Percentiles rank a stretch among this genome's conserved stretches.
Evolutionary conservation across 2,888 invertebrate species (phyloP).

Genomic region (Hirtodrosophila histrioides): DNA sequence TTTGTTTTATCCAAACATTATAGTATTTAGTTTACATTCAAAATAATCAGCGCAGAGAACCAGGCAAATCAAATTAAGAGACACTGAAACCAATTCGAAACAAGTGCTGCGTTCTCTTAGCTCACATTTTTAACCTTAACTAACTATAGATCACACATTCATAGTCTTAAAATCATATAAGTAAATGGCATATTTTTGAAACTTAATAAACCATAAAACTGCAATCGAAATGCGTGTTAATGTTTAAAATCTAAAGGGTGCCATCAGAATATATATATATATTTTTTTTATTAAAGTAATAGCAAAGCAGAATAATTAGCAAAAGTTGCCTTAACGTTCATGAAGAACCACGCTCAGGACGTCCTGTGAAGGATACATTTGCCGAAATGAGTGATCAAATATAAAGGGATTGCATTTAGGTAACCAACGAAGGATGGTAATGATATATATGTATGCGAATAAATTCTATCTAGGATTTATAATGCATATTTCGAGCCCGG

Average conservation of each 20-base stretch:
- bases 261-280: too few relatives aligned
- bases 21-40: constrained; percentile 13
- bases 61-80: constrained; percentile 10
- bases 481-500: too few relatives aligned
- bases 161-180: constrained; percentile 37
- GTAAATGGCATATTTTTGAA: constrained; percentile 33
- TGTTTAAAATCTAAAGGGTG: constrained; percentile 3
- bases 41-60: constrained; percentile 35
- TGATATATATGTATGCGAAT: too few relatives aligned
- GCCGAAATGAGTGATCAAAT: too few relatives aligned
- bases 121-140: constrained; percentile 29
- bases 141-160: constrained; percentile 26
- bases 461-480: too few relatives aligned
- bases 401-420: too few relatives aligned
- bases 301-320: too few relatives aligned
- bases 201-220: constrained; percentile 31
- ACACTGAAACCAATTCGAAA: constrained; percentile 14
- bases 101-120: constrained; percentile 39
- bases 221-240: not conserved
- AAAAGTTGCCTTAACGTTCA: too few relatives aligned
- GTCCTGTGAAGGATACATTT: too few relatives aligned
- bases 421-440: too few relatives aligned
- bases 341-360: too few relatives aligned
- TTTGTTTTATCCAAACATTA: constrained; percentile 40
- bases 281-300: too few relatives aligned